phyloP scores from a whole-genome alignment of 2,888 invertebrate species.

The Aleiodes alternator region DNA sequence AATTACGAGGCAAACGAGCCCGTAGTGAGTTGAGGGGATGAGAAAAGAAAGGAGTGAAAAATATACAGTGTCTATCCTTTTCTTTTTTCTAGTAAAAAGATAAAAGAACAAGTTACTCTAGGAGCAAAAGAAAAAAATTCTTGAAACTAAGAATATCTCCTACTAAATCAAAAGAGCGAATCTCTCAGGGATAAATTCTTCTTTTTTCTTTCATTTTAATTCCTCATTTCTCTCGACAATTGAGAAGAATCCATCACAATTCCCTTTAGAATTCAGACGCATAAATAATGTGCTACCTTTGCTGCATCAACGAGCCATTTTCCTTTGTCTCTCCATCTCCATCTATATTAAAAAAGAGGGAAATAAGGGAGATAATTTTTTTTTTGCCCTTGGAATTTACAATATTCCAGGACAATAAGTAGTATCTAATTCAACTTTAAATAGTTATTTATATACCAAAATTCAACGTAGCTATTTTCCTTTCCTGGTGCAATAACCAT shows the following conservation, averaged over 20 bases:
- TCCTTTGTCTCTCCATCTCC: too few species aligned
- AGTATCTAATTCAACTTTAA: constrained; percentile 18
- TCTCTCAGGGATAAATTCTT: constrained; percentile 19
- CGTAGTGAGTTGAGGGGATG: constrained; percentile 10
- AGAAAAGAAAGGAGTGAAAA: constrained; percentile 31
- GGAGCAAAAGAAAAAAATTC: constrained; percentile 31
- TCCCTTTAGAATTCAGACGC: background rate
- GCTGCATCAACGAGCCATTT: background rate
- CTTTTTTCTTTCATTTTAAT: constrained; percentile 30
- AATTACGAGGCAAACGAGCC: constrained; percentile 63
- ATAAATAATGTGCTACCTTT: constrained; percentile 12
- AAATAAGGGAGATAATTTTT: background rate
- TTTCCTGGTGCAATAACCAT: constrained; percentile 20
- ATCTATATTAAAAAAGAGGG: background rate
- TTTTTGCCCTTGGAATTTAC: too few species aligned
- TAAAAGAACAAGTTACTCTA: background rate
- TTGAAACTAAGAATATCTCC: constrained; percentile 31
- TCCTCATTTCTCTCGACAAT: constrained; percentile 17
- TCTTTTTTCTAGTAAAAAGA: background rate
- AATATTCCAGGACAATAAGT: too few species aligned
- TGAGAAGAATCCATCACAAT: constrained; percentile 24
- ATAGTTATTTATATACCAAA: constrained; percentile 32
- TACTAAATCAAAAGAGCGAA: constrained; percentile 55
- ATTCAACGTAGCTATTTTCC: background rate
- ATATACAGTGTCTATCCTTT: constrained; percentile 34